Percentiles rank a stretch among this genome's conserved stretches.
phyloP scores from a whole-genome alignment of 2,797 vertebrate genomes.

The Balearica regulorum region DNA sequence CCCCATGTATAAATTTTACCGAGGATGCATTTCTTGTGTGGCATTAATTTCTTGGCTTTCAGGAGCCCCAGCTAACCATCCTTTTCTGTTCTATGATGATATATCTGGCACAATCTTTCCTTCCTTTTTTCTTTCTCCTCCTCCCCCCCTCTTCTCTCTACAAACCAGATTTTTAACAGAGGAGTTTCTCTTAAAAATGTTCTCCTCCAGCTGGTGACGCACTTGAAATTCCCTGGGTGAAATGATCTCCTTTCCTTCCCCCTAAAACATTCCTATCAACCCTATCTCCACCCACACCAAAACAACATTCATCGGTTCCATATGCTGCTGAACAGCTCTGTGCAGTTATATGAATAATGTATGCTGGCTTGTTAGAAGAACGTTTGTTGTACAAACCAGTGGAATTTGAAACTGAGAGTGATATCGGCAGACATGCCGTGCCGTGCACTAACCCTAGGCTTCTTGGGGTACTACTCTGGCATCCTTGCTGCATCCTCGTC shows the following conservation, averaged over 20 bases:
- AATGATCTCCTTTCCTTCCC: constrained; percentile 50
- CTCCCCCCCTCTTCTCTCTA: background rate
- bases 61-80: background rate
- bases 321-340: constrained; percentile 57
- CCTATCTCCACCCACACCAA: constrained; percentile 52
- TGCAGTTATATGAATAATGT: constrained; percentile 65
- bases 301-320: constrained; percentile 57
- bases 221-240: constrained; percentile 66
- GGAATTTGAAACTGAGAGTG: constrained; percentile 36
- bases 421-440: background rate
- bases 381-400: constrained; percentile 53
- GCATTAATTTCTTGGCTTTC: background rate
- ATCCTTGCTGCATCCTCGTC: background rate
- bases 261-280: constrained; percentile 57
- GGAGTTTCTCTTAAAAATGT: constrained; percentile 56
- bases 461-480: background rate
- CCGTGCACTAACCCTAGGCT: background rate
- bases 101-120: background rate
- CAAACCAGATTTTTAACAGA: constrained; percentile 51
- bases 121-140: background rate
- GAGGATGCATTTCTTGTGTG: background rate
- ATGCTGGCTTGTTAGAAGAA: constrained; percentile 40
- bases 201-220: constrained; percentile 61
- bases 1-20: background rate
- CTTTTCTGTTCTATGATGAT: constrained; percentile 4